Conservation (phyloP, 2,797 vertebrate genomes). For the Ciconia nigra region DNA sequence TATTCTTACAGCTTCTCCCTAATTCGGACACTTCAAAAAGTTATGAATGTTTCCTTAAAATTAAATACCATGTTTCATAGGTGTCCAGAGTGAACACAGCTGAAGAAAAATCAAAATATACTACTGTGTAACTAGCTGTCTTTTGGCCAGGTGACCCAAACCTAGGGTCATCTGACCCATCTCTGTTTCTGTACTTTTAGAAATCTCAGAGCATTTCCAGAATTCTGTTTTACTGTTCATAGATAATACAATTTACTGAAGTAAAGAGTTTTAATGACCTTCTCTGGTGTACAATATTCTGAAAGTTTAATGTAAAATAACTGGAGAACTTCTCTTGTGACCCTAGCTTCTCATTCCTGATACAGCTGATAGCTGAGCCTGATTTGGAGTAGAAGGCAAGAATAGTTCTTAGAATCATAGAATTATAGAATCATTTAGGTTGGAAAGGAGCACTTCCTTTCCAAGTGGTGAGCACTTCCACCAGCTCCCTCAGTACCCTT, state of each 20-base stretch:
- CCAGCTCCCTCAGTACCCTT: too few species aligned
- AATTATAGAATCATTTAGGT: not conserved
- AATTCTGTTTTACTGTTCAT: not conserved
- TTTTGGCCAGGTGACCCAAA: not conserved
- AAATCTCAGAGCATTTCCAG: not conserved
- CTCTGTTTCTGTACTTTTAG: not conserved
- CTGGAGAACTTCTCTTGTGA: not conserved
- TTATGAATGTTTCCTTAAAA: not conserved
- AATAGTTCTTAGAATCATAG: not conserved
- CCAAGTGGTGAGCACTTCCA: too few species aligned
- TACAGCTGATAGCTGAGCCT: not conserved
- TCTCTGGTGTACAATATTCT: not conserved
- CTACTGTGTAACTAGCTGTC: not conserved
- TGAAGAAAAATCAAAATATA: not conserved
- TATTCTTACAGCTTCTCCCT: not conserved
- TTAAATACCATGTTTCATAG: not conserved
- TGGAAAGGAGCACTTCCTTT: not conserved
- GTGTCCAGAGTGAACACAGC: not conserved
- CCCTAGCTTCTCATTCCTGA: not conserved
- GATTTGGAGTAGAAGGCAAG: not conserved
- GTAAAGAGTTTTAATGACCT: not conserved
- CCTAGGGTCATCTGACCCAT: not conserved
- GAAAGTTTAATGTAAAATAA: not conserved
- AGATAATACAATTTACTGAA: not conserved
- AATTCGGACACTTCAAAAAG: not conserved